Conservation (phyloP, 2,888 invertebrate genomes). For the Drosophila yooni region DNA sequence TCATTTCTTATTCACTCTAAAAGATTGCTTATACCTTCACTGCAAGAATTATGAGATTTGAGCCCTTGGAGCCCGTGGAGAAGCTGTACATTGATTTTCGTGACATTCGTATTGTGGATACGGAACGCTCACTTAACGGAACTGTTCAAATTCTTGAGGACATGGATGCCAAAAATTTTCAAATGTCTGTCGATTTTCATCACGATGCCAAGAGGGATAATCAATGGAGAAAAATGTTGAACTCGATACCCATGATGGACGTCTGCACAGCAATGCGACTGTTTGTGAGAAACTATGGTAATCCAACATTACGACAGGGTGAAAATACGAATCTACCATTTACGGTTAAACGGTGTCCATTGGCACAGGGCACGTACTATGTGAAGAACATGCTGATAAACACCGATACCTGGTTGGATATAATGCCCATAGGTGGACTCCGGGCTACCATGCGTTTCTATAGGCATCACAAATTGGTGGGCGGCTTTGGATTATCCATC, state of each 20-base stretch:
- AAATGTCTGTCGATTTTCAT: slow-evolving; percentile 32
- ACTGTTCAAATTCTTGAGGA: slow-evolving; percentile 25
- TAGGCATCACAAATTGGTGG: slow-evolving; percentile 11
- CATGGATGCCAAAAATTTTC: slow-evolving; percentile 18
- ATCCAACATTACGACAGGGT: slow-evolving; percentile 21
- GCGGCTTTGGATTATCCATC: slow-evolving; percentile 11
- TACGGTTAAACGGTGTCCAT: slow-evolving; percentile 28
- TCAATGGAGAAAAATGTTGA: slow-evolving; percentile 23
- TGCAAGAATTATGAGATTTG: slow-evolving; percentile 21
- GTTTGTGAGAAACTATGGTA: slow-evolving; percentile 24
- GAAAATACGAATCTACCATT: slow-evolving; percentile 36
- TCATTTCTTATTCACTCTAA: not conserved
- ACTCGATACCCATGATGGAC: slow-evolving; percentile 3
- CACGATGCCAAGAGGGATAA: slow-evolving; percentile 17
- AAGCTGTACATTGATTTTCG: slow-evolving; percentile 22
- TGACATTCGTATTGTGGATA: slow-evolving; percentile 9
- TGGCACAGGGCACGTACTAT: slow-evolving; percentile 20
- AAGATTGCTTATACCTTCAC: not conserved
- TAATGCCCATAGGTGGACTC: slow-evolving; percentile 28
- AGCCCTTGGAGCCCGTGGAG: slow-evolving; percentile 17
- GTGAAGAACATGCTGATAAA: slow-evolving; percentile 24
- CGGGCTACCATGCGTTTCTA: slow-evolving; percentile 18
- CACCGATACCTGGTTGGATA: slow-evolving; percentile 21
- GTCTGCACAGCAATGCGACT: slow-evolving; percentile 25
- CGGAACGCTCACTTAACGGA: slow-evolving; percentile 25